Evolutionary conservation across 1,140 invertebrate species (phyloP), one percentile per base, ranked within the genome.

Genomic region (Aricia agestis): DNA sequence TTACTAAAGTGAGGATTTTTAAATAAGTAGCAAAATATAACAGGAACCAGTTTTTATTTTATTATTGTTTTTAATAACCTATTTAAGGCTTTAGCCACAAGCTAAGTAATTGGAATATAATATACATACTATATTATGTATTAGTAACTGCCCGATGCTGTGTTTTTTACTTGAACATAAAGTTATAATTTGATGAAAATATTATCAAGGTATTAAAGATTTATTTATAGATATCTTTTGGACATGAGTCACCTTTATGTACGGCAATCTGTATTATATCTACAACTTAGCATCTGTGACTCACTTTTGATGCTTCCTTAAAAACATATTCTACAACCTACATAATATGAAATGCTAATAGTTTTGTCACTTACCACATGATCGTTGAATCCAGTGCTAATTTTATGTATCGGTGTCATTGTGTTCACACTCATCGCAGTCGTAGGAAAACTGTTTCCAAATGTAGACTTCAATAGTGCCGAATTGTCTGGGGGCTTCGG

Each of bases 401-500:
- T 78, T 76, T 89, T 87, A 57, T 86, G 84, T 75, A 91, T 90
- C 19, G 89, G 89, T 45, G 80, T 83, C 19, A 84, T 88, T 6
- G 86, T 90, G 67, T 91, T 91, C 7, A 91, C 74, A 77, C 75
- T 90, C 89, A 91, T 91, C n/a, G 81, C 78, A 19, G 82, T 78
- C 6, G 83, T 71, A 67, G 87, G 79, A 58, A 89, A 83, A 72
- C 70, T 82, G 58, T 70, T 83, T n/a, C 81, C 79, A 72, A 91
- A 83, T 18, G 87, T 84, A 72, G 72, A 84, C 68, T 90, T 92
- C 6, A 90, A 71, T 58, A 92, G 72, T 13, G 87, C 81, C n/a
- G 86, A 81, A 74, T 86, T 90, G 42, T 92, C 89, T 31, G 95
- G 95, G 73, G 95, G 93, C 68, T 94, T 94, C 3, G 96, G 96